Percentiles rank a stretch among this genome's conserved stretches.
phyloP scores from a whole-genome alignment of 2,113 vertebrate genomes.

The Boleophthalmus pectinirostris region DNA sequence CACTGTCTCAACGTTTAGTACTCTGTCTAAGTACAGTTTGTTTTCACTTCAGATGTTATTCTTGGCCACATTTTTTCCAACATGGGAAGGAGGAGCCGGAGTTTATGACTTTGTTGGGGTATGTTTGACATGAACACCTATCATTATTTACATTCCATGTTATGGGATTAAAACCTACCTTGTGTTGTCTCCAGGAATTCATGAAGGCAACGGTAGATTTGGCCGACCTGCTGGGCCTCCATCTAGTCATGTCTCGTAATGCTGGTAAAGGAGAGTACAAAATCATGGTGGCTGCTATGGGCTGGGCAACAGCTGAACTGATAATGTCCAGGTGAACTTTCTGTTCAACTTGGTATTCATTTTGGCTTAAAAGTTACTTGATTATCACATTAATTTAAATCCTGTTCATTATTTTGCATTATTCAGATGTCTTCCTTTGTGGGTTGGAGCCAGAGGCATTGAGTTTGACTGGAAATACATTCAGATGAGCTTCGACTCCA shows the following conservation, averaged over 20 bases:
- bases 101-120: slow-evolving; percentile 92
- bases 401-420: background rate
- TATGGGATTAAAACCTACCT: background rate
- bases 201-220: slow-evolving; percentile 93
- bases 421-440: slow-evolving; percentile 86
- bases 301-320: slow-evolving; percentile 91
- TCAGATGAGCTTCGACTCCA: slow-evolving; percentile 96
- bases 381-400: background rate
- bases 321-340: slow-evolving; percentile 86
- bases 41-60: slow-evolving; percentile 86
- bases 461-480: slow-evolving; percentile 96
- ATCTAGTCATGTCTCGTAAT: slow-evolving; percentile 91
- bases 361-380: background rate
- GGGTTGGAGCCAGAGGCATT: slow-evolving; percentile 92
- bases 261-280: slow-evolving; percentile 93
- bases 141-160: background rate
- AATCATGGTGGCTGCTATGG: slow-evolving; percentile 94
- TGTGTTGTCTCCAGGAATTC: slow-evolving; percentile 80
- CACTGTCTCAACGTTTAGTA: background rate
- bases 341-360: background rate
- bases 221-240: slow-evolving; percentile 87
- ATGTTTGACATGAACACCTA: slow-evolving; percentile 46
- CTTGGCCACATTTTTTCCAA: slow-evolving; percentile 92
- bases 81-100: slow-evolving; percentile 88
- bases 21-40: background rate